These are phyloP conservation scores for Rhinoraja longicauda DNA, from an alignment of 2,797 vertebrate genomes.

Conservation along the genomic window DNA sequence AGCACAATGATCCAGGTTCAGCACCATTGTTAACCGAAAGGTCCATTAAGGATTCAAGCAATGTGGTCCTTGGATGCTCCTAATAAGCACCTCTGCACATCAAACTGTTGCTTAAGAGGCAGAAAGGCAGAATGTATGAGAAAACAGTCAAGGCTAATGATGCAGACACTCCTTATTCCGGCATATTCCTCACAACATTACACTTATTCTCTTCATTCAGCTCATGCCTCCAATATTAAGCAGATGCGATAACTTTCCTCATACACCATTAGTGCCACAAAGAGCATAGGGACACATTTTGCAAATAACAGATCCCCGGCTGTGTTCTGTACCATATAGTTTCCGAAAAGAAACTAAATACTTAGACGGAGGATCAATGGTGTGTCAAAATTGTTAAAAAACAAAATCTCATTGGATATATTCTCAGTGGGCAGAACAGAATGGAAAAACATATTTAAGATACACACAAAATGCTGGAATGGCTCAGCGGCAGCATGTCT, in stretches of 20 bases:
- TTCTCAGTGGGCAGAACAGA: no score
- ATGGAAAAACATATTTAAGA: background rate
- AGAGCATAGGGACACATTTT: background rate
- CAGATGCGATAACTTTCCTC: constrained; percentile 19
- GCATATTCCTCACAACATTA: background rate
- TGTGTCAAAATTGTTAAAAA: background rate
- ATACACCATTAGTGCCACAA: background rate
- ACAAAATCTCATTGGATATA: background rate
- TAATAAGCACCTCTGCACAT: background rate
- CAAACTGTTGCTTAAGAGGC: constrained; percentile 29
- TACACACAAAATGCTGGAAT: no score
- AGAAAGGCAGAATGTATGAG: background rate
- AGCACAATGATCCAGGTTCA: background rate
- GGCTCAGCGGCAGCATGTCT: no score
- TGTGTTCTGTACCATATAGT: background rate
- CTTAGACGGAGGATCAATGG: background rate
- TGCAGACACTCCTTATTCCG: background rate
- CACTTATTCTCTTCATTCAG: constrained; percentile 16
- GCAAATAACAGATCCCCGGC: background rate
- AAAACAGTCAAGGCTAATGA: constrained; percentile 27
- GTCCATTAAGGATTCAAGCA: background rate
- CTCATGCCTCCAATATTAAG: constrained; percentile 10
- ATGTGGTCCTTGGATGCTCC: background rate
- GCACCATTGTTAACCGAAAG: background rate
- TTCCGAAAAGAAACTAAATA: background rate